Conservation (phyloP, 2,113 vertebrate species). For the Chroicocephalus ridibundus region DNA sequence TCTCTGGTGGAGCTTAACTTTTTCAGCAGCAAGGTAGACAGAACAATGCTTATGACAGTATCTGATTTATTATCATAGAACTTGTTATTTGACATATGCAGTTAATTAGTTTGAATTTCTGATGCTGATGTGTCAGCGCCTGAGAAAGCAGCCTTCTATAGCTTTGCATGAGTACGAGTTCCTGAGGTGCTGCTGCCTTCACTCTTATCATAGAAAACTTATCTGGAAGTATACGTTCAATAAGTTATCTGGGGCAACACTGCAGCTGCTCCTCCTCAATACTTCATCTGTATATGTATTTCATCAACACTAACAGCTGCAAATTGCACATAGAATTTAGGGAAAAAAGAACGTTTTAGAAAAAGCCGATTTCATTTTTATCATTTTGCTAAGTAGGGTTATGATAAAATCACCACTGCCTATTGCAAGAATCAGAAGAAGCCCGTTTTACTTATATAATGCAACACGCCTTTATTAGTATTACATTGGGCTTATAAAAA, state of each 20-base stretch:
- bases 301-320: conserved; percentile 8
- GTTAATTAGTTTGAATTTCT: background rate
- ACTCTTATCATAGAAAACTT: background rate
- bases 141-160: background rate
- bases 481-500: background rate
- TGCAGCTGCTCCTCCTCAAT: conserved; percentile 24
- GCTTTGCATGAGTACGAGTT: background rate
- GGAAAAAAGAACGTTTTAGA: background rate
- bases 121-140: background rate
- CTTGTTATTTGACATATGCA: background rate
- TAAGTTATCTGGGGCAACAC: background rate
- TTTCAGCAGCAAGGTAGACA: background rate
- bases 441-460: background rate
- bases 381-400: background rate
- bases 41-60: background rate
- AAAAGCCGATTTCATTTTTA: background rate
- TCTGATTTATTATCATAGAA: background rate
- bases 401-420: background rate
- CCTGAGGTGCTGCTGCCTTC: background rate
- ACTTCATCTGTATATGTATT: background rate
- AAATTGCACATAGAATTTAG: background rate
- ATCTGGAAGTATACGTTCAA: background rate
- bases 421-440: background rate
- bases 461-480: background rate
- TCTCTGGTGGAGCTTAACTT: background rate